phyloP scores from a whole-genome alignment of 2,888 invertebrate genomes.

The Drosophila mettleri region DNA sequence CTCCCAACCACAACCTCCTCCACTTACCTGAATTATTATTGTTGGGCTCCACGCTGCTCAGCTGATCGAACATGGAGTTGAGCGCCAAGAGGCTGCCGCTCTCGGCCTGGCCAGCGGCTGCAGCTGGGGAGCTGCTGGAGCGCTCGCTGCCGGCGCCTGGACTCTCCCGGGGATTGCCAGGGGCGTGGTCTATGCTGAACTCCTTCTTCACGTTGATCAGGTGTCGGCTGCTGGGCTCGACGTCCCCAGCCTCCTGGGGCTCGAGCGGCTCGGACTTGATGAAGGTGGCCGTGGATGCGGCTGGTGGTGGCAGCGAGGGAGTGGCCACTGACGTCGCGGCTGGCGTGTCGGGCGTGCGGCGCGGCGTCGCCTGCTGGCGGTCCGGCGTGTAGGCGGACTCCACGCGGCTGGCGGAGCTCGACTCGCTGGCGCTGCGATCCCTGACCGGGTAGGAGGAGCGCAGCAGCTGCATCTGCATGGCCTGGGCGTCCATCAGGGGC shows the following conservation, averaged over 20 bases:
- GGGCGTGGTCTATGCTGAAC: constrained; percentile 71
- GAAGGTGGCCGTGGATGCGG: constrained; percentile 64
- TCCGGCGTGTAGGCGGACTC: constrained; percentile 92
- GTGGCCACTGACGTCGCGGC: constrained; percentile 71
- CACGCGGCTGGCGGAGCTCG: constrained; percentile 92
- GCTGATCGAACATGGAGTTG: constrained; percentile 95
- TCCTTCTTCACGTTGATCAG: constrained; percentile 85
- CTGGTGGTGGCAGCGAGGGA: constrained; percentile 82
- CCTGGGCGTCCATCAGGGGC: constrained; percentile 94
- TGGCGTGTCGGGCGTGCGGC: constrained; percentile 58
- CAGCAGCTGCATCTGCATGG: constrained; percentile 94
- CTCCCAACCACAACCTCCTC: neutral
- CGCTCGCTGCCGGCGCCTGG: constrained; percentile 90
- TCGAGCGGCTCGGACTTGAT: constrained; percentile 83
- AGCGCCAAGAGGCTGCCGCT: constrained; percentile 89
- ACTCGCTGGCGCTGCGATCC: constrained; percentile 94
- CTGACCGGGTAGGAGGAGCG: constrained; percentile 90
- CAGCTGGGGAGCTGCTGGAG: constrained; percentile 90
- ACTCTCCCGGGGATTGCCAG: constrained; percentile 85
- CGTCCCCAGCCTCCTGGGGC: constrained; percentile 48
- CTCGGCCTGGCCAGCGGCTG: constrained; percentile 78
- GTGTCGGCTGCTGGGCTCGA: constrained; percentile 37
- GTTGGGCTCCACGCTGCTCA: constrained; percentile 43
- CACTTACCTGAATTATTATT: constrained; percentile 51
- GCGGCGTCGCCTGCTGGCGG: constrained; percentile 83